A percentile compares a stretch with the other conserved stretches of the same genome.
Evolutionary conservation across 2,797 vertebrate genomes (phyloP).

Genomic region (Huso huso): DNA sequence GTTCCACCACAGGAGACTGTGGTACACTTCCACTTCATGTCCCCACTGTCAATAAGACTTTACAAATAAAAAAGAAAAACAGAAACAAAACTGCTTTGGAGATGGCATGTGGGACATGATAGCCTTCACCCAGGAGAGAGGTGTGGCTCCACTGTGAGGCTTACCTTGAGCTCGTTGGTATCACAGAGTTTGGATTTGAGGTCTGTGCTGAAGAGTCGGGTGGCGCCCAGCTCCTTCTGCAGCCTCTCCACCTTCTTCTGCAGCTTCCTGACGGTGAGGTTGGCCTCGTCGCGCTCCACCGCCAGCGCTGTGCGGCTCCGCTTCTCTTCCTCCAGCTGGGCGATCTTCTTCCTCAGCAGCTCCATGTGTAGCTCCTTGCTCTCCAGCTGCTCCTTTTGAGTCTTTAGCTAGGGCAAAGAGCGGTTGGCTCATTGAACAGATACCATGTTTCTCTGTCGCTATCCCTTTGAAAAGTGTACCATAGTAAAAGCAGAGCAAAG

Average conservation of each 20-base stretch:
- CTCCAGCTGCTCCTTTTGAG: conserved; percentile 74
- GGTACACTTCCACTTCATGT: too few relatives aligned
- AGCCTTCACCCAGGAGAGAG: too few relatives aligned
- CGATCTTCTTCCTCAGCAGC: conserved; percentile 75
- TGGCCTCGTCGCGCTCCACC: conserved; percentile 64
- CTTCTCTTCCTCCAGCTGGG: conserved; percentile 75
- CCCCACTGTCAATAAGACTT: too few relatives aligned
- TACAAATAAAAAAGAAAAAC: too few relatives aligned
- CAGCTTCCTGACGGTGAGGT: conserved; percentile 55
- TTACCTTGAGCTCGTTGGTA: conserved; percentile 80
- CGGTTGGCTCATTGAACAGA: not conserved
- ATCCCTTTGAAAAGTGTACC: too few relatives aligned
- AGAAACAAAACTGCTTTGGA: too few relatives aligned
- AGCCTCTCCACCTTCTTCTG: conserved; percentile 72
- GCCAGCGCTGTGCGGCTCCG: conserved; percentile 54
- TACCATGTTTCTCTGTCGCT: too few relatives aligned
- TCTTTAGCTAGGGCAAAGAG: conserved; percentile 61
- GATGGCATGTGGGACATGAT: too few relatives aligned
- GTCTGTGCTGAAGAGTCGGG: conserved; percentile 56
- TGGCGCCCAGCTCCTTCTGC: conserved; percentile 68
- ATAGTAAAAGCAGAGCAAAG: too few relatives aligned
- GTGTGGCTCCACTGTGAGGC: conserved; percentile 16
- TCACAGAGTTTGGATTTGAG: conserved; percentile 77
- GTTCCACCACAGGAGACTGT: too few relatives aligned
- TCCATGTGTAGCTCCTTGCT: conserved; percentile 78